phyloP scores from a whole-genome alignment of 1,140 invertebrate genomes.

The Hirudo medicinalis region DNA sequence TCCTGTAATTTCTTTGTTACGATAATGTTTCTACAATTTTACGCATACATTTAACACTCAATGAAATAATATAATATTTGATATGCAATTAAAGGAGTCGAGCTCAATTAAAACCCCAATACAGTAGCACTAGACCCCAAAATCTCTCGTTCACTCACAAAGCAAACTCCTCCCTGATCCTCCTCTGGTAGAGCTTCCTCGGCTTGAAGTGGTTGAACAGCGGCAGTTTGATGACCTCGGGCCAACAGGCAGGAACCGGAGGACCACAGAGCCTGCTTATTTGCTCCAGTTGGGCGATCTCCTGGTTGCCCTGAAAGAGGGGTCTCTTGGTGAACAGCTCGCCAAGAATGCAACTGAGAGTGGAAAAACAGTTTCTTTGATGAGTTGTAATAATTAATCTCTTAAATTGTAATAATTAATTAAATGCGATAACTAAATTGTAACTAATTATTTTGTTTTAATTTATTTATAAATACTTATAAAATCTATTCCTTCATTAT shows the following conservation, averaged over 20 bases:
- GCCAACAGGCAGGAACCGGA: slow-evolving; percentile 92
- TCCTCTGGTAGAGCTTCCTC: slow-evolving; percentile 73
- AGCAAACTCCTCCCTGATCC: slow-evolving; percentile 78
- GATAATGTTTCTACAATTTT: too few species aligned
- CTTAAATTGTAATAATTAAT: too few species aligned
- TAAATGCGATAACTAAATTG: too few species aligned
- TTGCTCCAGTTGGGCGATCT: slow-evolving; percentile 83
- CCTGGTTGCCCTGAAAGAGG: slow-evolving; percentile 85
- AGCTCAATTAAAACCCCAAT: neutral
- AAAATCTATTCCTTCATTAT: too few species aligned
- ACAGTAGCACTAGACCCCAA: neutral
- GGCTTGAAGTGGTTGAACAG: slow-evolving; percentile 80
- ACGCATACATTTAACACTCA: neutral
- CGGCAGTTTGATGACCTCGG: slow-evolving; percentile 83
- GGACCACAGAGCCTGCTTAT: slow-evolving; percentile 91
- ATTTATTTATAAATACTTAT: too few species aligned
- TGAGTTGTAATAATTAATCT: too few species aligned
- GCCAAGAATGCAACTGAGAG: slow-evolving; percentile 75
- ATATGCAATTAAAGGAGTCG: neutral
- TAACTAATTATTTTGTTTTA: too few species aligned
- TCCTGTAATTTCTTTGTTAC: too few species aligned
- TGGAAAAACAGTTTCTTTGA: neutral
- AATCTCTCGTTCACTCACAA: slow-evolving; percentile 42
- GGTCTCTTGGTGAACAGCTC: slow-evolving; percentile 93
- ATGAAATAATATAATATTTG: neutral